Evolutionary conservation across 1,140 invertebrate genomes (phyloP), one percentile per base, ranked within the genome.

Genomic region (Dreissena polymorpha): DNA sequence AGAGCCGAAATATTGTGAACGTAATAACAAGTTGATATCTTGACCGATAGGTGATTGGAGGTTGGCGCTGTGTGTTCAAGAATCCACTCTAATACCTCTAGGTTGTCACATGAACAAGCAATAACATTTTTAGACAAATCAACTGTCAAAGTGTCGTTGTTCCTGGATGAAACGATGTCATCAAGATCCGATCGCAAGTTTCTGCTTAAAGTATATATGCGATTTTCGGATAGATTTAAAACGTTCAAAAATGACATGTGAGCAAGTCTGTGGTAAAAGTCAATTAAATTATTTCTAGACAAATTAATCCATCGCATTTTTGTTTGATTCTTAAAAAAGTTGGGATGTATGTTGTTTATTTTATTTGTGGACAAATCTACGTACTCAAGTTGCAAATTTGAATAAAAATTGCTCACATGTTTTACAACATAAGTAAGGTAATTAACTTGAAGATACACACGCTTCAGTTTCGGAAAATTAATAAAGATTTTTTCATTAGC

Each of bases 201-300:
- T 55, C 18, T 55, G 12, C 53, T 12, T 0, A 81, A 49, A 12
- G 57, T 25, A 2, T 16, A 1, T 0, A 81, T 81, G 21, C 8
- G 23, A 67, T 81, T 81, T 0, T 18, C 2, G 8, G 21, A 14
- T 5, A 81, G 18, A n/a, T 73, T 23, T 14, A 81, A 0, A 21
- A 3, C 10, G 18, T 18, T 13, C 0, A 81, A 60, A n/a, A 39
- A 7, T n/a, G 7, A 65, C 55, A 81, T 72, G 51, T 81, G 79
- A 2, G 29, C n/a, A 6, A 73, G 27, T 10, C 67, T 29, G 3
- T 67, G 14, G 5, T 81, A 57, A 53, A 81, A 81, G 12, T 63
- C 13, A 16, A n/a, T 51, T 2, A 81, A 10, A 0, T n/a, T 10
- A 21, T 81, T 81, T 10, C 14, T 21, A 25, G 0, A n/a, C 7